Conservation (phyloP, 2,797 vertebrate species). For the Neosalanx taihuensis region DNA sequence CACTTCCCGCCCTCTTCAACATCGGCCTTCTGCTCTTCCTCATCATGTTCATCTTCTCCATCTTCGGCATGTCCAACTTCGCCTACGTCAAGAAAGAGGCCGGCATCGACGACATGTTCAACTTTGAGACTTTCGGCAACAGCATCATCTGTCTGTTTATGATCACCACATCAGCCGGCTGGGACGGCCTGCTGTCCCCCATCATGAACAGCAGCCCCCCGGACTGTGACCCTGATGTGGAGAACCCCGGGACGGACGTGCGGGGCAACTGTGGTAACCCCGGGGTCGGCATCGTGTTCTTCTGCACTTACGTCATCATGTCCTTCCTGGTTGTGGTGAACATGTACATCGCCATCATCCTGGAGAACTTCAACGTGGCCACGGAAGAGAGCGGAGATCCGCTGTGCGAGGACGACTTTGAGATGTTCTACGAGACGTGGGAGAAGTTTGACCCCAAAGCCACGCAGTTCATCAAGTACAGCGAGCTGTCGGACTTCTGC, state of each 20-base stretch:
- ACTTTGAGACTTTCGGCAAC: constrained; percentile 95
- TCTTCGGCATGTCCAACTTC: constrained; percentile 97
- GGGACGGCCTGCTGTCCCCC: constrained; percentile 88
- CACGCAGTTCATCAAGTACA: constrained; percentile 89
- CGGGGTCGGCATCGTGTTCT: constrained; percentile 85
- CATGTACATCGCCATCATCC: constrained; percentile 96
- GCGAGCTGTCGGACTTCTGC: constrained; percentile 87
- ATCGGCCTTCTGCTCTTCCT: constrained; percentile 93
- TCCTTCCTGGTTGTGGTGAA: constrained; percentile 94
- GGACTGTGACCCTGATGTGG: constrained; percentile 77
- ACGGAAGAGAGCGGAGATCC: constrained; percentile 90
- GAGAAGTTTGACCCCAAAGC: constrained; percentile 93
- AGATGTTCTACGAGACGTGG: constrained; percentile 97
- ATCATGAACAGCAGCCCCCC: constrained; percentile 85
- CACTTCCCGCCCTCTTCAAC: constrained; percentile 94
- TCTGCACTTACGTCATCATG: constrained; percentile 92
- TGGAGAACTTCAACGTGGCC: constrained; percentile 95
- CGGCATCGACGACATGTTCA: constrained; percentile 91
- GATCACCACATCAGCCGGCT: constrained; percentile 93
- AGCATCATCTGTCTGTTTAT: constrained; percentile 94
- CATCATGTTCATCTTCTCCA: constrained; percentile 97
- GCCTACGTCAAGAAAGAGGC: constrained; percentile 88
- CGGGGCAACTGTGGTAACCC: constrained; percentile 87
- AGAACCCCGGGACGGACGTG: constrained; percentile 80
- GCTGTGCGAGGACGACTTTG: constrained; percentile 89